Percentiles rank a stretch among this genome's conserved stretches.
Evolutionary conservation across 1,140 invertebrate species (phyloP).

Genomic region (Cydia splendana): DNA sequence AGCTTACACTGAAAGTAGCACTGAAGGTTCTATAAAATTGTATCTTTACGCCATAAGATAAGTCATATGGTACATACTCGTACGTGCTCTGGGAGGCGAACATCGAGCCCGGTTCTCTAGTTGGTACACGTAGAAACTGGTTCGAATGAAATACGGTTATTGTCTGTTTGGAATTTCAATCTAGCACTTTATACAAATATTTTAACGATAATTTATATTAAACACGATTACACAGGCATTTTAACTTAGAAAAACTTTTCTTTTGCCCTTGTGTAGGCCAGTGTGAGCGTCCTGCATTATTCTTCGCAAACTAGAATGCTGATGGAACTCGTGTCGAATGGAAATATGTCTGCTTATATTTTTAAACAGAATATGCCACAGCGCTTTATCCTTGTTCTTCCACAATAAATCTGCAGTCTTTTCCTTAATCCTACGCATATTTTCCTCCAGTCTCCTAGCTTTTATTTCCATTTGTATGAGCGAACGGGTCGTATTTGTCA

Average conservation of each 20-base stretch:
- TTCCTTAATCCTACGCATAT: conserved; percentile 80
- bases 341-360: conserved; percentile 78
- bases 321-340: conserved; percentile 76
- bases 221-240: conserved; percentile 5
- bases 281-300: conserved; percentile 83
- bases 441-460: conserved; percentile 78
- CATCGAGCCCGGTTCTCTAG: neutral
- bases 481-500: conserved; percentile 78
- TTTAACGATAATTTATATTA: neutral
- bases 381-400: conserved; percentile 78
- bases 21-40: conserved; percentile 45
- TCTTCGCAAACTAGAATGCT: conserved; percentile 72
- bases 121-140: conserved; percentile 6
- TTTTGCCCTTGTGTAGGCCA: conserved; percentile 84
- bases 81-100: conserved; percentile 39
- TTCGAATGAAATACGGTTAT: conserved; percentile 43
- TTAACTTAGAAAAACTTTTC: conserved; percentile 49
- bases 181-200: conserved; percentile 5
- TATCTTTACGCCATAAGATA: conserved; percentile 46
- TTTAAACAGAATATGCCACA: conserved; percentile 79
- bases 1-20: conserved; percentile 21
- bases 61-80: conserved; percentile 46
- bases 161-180: conserved; percentile 37
- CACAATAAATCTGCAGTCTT: conserved; percentile 78
- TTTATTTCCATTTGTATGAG: conserved; percentile 81